Evolutionary conservation across 2,797 vertebrate species (phyloP).

Genomic region (Lepidocolaptes lacrymiger): DNA sequence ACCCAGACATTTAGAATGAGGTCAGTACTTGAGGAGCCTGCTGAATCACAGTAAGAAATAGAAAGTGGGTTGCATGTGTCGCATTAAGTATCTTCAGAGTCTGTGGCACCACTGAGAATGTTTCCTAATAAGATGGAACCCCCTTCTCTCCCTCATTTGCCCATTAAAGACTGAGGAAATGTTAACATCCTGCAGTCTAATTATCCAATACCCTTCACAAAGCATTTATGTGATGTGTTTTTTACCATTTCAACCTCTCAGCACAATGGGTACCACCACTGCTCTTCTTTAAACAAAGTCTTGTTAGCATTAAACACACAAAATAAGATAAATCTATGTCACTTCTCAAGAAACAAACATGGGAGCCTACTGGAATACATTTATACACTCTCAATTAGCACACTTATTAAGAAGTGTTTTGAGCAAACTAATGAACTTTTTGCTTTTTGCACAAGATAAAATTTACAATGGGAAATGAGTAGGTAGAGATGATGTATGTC

Average conservation of each 20-base stretch:
- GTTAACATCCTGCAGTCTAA: background rate
- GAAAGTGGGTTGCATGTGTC: background rate
- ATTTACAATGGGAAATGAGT: conserved; percentile 61
- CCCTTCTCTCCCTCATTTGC: background rate
- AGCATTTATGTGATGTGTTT: background rate
- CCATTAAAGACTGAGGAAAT: background rate
- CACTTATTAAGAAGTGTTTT: conserved; percentile 56
- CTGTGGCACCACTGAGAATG: background rate
- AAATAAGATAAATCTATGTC: background rate
- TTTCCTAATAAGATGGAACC: background rate
- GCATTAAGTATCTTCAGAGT: background rate
- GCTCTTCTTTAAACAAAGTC: conserved; percentile 9
- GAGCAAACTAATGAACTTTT: conserved; percentile 63
- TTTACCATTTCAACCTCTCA: conserved; percentile 40
- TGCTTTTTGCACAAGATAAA: conserved; percentile 52
- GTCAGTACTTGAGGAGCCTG: background rate
- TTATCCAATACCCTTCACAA: conserved; percentile 37
- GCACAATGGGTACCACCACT: background rate
- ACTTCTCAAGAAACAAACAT: conserved; percentile 55
- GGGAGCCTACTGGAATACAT: conserved; percentile 25
- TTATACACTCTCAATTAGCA: conserved; percentile 64
- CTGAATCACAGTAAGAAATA: background rate
- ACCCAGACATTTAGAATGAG: background rate
- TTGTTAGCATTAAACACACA: conserved; percentile 31
- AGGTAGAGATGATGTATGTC: conserved; percentile 18